A percentile compares a stretch with the other conserved stretches of the same genome.
Conservation (phyloP, 1,140 invertebrate species). For the Drosophila erecta region DNA sequence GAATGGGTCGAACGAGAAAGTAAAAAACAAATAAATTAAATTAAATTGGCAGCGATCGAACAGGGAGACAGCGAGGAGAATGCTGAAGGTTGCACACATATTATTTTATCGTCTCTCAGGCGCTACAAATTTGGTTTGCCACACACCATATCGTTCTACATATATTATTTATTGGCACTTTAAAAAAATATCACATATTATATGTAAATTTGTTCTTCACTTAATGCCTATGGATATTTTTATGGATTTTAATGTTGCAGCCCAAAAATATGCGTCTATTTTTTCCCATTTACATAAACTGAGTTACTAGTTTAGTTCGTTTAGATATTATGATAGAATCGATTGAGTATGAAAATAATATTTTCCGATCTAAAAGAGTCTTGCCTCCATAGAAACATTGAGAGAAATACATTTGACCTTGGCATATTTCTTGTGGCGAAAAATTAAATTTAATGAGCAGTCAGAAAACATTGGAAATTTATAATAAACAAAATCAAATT, state of each 20-base stretch:
- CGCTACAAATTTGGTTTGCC: background rate
- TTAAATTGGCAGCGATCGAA: slow-evolving; percentile 50
- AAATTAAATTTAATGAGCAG: slow-evolving; percentile 38
- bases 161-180: background rate
- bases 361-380: too few species aligned
- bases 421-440: slow-evolving; percentile 22
- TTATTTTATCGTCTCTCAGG: background rate
- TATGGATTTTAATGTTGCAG: background rate
- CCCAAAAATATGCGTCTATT: slow-evolving; percentile 11
- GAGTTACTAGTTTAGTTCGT: background rate
- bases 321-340: background rate
- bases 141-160: background rate
- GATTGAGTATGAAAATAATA: too few species aligned
- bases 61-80: background rate
- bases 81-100: slow-evolving; percentile 4
- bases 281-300: background rate
- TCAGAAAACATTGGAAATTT: slow-evolving; percentile 41
- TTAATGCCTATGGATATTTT: background rate
- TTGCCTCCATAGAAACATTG: background rate
- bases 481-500: slow-evolving; percentile 39
- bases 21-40: slow-evolving; percentile 46
- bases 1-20: slow-evolving; percentile 29
- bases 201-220: background rate
- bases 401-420: slow-evolving; percentile 15
- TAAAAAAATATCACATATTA: background rate